These are phyloP conservation scores for Cercopithecus mona DNA, from an alignment of 2,113 vertebrate species.

Conservation along the genomic window DNA sequence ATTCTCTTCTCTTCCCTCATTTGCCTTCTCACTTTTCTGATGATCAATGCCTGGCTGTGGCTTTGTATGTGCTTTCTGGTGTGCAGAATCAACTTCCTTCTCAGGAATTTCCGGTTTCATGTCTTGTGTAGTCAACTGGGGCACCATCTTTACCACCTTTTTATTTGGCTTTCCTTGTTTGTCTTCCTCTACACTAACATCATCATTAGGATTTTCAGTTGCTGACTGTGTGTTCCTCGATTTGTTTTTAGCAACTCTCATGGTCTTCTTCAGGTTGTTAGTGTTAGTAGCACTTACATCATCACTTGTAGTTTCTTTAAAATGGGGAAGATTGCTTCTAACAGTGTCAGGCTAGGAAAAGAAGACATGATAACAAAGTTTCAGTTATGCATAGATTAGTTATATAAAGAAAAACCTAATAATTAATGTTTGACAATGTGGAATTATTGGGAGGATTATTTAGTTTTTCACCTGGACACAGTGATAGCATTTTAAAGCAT, in stretches of 20 bases:
- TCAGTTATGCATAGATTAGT: slow-evolving; percentile 1
- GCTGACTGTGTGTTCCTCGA: slow-evolving; percentile 81
- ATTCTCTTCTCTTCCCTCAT: slow-evolving; percentile 68
- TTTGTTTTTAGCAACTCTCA: slow-evolving; percentile 88
- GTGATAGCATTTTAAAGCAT: not conserved
- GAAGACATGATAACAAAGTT: slow-evolving; percentile 61
- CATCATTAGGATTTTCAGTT: slow-evolving; percentile 85
- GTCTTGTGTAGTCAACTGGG: slow-evolving; percentile 68
- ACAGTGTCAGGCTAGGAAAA: slow-evolving; percentile 89
- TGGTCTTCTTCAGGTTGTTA: slow-evolving; percentile 85
- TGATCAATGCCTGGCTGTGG: slow-evolving; percentile 74
- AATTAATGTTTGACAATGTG: not conserved
- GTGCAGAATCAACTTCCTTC: slow-evolving; percentile 65
- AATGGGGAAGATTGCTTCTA: slow-evolving; percentile 86
- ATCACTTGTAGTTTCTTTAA: slow-evolving; percentile 86
- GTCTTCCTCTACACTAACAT: slow-evolving; percentile 79
- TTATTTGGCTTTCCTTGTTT: slow-evolving; percentile 78
- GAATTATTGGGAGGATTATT: not conserved
- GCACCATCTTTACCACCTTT: slow-evolving; percentile 82
- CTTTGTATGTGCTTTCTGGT: slow-evolving; percentile 73
- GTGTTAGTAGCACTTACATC: slow-evolving; percentile 87
- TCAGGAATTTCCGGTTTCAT: slow-evolving; percentile 67
- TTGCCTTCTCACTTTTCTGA: slow-evolving; percentile 77
- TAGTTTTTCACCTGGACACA: not conserved
- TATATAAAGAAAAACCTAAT: slow-evolving; percentile 10